Conservation (phyloP, 2,888 invertebrate species). For the Dicranocentrus wangi region DNA sequence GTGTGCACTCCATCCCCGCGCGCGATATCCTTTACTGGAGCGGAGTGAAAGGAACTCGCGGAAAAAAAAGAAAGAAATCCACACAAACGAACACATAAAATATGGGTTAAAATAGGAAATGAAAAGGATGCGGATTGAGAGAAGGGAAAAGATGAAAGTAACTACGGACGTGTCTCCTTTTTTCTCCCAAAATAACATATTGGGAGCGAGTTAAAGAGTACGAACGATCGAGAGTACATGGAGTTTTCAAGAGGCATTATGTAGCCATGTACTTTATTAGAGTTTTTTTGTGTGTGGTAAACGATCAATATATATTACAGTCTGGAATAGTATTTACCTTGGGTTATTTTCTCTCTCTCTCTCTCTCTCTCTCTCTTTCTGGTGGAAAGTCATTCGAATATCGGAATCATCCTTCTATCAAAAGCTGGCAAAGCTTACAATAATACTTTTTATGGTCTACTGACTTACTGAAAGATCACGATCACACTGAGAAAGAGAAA, state of each 20-base stretch:
- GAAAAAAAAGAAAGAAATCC: no score
- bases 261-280: conserved; percentile 34
- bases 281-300: conserved; percentile 13
- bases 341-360: neutral
- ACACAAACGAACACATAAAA: conserved; percentile 36
- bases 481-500: neutral
- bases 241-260: no score
- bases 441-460: conserved; percentile 48
- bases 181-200: no score
- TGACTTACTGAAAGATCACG: conserved; percentile 31
- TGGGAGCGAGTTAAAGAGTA: no score
- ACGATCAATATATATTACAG: conserved; percentile 42
- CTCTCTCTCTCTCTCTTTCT: no score
- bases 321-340: neutral
- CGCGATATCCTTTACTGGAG: no score
- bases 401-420: neutral
- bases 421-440: conserved; percentile 31
- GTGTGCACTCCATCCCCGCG: no score
- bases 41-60: no score
- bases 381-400: conserved; percentile 49
- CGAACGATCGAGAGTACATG: no score
- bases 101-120: conserved; percentile 50
- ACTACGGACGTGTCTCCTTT: conserved; percentile 4
- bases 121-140: conserved; percentile 50
- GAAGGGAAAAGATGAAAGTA: conserved; percentile 30